These are phyloP conservation scores for Endomychus coccineus DNA, from an alignment of 2,888 invertebrate genomes.

Conservation along the genomic window DNA sequence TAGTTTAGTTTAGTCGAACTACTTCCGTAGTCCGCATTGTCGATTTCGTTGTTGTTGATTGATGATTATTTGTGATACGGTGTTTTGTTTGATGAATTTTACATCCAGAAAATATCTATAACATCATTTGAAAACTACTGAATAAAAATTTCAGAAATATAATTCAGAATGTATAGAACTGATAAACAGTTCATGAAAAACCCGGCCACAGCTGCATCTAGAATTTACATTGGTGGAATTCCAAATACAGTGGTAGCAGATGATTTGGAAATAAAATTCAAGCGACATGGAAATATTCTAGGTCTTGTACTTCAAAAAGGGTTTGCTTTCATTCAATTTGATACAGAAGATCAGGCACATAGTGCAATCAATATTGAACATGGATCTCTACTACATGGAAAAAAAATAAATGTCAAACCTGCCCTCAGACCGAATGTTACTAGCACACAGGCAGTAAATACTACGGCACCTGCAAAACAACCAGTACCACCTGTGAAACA, in stretches of 20 bases:
- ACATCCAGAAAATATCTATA: no score
- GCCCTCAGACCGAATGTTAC: slow-evolving; percentile 38
- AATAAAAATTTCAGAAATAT: no score
- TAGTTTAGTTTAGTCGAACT: no score
- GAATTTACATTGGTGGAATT: slow-evolving; percentile 77
- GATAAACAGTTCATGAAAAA: slow-evolving; percentile 57
- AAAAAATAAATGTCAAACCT: slow-evolving; percentile 59
- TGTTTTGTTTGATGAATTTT: no score
- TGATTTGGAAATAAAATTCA: slow-evolving; percentile 68
- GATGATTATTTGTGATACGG: no score
- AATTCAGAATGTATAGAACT: slow-evolving; percentile 40
- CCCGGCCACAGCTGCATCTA: slow-evolving; percentile 62
- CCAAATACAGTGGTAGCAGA: slow-evolving; percentile 52
- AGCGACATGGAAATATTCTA: slow-evolving; percentile 61
- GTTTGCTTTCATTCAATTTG: slow-evolving; percentile 85
- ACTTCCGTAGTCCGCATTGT: no score
- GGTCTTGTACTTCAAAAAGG: slow-evolving; percentile 68
- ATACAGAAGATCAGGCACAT: slow-evolving; percentile 64
- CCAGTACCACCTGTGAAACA: slow-evolving; percentile 3
- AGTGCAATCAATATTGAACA: slow-evolving; percentile 66
- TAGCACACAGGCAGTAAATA: slow-evolving; percentile 14
- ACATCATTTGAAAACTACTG: no score
- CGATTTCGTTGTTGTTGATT: no score
- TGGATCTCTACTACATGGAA: slow-evolving; percentile 63
- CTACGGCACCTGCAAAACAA: slow-evolving; percentile 6